Evolutionary conservation across 2,888 invertebrate species (phyloP), one percentile per base, ranked within the genome.

Genomic region (Cerceris rybyensis): DNA sequence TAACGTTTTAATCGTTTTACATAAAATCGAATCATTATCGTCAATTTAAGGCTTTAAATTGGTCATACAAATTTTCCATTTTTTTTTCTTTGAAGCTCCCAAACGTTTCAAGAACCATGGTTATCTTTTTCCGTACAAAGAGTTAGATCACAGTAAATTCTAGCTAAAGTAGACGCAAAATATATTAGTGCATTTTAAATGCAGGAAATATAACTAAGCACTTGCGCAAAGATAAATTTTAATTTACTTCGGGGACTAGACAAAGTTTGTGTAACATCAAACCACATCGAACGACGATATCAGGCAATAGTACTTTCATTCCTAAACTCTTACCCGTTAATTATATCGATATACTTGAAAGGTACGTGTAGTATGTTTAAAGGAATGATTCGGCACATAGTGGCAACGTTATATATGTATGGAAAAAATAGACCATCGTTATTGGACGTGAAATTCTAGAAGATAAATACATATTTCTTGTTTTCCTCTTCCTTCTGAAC

Each of bases 381-480:
- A 85, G 83, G 84, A 89, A 87, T 86, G 81, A 86, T 85, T 87
- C 88, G 89, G 90, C 89, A 90, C 90, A 82, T 88, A 85, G 86
- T 90, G 90, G 89, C 86, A 88, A 84, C 75, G 58, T 83, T 82
- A 70, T 80, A 80, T 81, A 74, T 68, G 68, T 75, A 85, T 82
- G 75, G 59, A 66, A 50, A 76, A 74, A 59, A 54, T 66, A 64
- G 72, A 68, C 61, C 76, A 75, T 67, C 43, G 52, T 11, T 7
- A 17, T 78, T 58, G 71, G 58, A 80, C 70, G 57, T 55, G 76
- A 84, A 65, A 84, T 84, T 81, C 70, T 69, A 78, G 70, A 74
- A 75, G 79, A 78, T 75, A 70, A 73, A 80, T 11, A 61, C 13
- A 14, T 65, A 75, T 68, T 71, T 50, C 41, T 66, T 67, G 55